Conservation (phyloP, 2,888 invertebrate species). For the Caenorhabditis afra region DNA sequence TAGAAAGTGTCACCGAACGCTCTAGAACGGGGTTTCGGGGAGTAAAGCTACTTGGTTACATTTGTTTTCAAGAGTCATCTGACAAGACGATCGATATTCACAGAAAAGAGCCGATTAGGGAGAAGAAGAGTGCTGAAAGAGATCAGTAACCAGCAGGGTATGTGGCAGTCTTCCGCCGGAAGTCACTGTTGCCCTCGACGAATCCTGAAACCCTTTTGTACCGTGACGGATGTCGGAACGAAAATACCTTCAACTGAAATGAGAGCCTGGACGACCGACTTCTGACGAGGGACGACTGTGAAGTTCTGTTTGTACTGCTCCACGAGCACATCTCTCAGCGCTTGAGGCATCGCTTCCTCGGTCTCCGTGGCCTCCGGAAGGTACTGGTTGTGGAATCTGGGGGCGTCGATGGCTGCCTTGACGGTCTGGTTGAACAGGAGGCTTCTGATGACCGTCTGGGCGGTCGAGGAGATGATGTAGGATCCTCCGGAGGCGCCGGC, state of each 20-base stretch:
- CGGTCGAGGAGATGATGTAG: conserved; percentile 89
- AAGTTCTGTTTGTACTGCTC: conserved; percentile 76
- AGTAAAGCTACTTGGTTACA: conserved; percentile 41
- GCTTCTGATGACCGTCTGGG: conserved; percentile 84
- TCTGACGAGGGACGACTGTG: conserved; percentile 70
- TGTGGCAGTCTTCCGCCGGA: conserved; percentile 76
- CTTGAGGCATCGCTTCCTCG: conserved; percentile 85
- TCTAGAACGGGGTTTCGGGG: conserved; percentile 21
- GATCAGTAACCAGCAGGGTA: conserved; percentile 78
- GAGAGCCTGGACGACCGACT: conserved; percentile 77
- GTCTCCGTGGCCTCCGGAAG: conserved; percentile 86
- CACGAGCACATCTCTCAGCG: conserved; percentile 71
- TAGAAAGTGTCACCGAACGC: conserved; percentile 45
- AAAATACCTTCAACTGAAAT: conserved; percentile 64
- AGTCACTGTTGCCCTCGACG: conserved; percentile 79
- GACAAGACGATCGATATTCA: conserved; percentile 44
- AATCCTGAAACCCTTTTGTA: too few species aligned
- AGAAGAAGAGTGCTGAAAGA: conserved; percentile 4
- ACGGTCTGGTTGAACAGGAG: conserved; percentile 88
- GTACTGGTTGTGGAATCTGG: conserved; percentile 79
- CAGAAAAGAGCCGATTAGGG: conserved; percentile 39
- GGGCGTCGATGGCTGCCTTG: conserved; percentile 85
- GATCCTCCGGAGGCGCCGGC: conserved; percentile 93
- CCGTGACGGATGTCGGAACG: too few species aligned
- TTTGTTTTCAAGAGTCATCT: conserved; percentile 28